Evolutionary conservation across 2,888 invertebrate species (phyloP), one percentile per base, ranked within the genome.

Genomic region (Melanostoma scalare): DNA sequence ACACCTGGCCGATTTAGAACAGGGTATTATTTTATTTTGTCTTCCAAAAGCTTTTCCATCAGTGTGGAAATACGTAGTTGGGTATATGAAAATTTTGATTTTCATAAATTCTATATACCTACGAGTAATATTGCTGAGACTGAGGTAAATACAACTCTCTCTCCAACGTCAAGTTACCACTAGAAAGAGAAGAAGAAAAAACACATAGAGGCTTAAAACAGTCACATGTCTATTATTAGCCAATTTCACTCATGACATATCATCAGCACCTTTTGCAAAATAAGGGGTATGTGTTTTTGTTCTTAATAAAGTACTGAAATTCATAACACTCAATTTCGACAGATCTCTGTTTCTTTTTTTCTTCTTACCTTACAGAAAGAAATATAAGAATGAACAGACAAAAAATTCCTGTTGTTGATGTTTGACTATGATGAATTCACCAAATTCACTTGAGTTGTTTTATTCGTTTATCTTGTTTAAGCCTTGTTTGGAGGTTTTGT

Each of bases 51-150:
- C 36, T 50, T 35, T 35, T 50, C 38, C 4, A 20, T 60, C n/a
- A 20, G 20, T 1, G 20, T 20, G 20, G 20, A 20, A 20, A 20
- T 20, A 20, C 20, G 20, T 20, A n/a, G n/a, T n/a, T n/a, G n/a
- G n/a, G n/a, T n/a, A n/a, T n/a, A 81, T 77, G 76, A 76, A 77
- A 20, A 81, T 77, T 81, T 71, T 81, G 81, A 77, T 81, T 81
- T 76, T 67, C 77, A 77, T 77, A 72, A 68, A 81, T 68, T 77
- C 42, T 72, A 35, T 61, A 56, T 55, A 55, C 50, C 53, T 65
- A 60, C 40, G 63, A 20, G 20, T 20, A 20, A 20, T 20, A 20
- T 20, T 20, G 1, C 20, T 20, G 20, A 20, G 20, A 20, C 20
- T 20, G 20, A 20, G 1, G 20, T 20, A 20, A 20, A 20, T 20